A percentile compares a stretch with the other conserved stretches of the same genome.
Evolutionary conservation across 1,140 invertebrate species (phyloP).

Genomic region (Platyura marginata): DNA sequence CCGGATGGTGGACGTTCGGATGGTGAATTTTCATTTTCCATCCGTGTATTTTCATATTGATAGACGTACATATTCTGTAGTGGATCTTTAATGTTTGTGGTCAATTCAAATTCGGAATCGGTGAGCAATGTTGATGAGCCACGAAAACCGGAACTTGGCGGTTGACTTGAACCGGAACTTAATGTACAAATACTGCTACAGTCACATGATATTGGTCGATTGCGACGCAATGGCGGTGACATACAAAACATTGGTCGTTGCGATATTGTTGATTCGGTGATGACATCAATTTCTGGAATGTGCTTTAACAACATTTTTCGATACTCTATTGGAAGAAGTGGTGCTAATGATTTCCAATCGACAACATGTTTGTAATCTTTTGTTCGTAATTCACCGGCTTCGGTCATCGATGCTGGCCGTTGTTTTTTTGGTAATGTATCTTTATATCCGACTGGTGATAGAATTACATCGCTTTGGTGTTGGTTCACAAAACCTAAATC

Average conservation of each 20-base stretch:
- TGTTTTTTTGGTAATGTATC: conserved; percentile 19
- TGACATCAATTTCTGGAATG: conserved; percentile 43
- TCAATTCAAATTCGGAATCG: conserved; percentile 46
- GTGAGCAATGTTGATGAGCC: conserved; percentile 67
- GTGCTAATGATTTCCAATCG: conserved; percentile 81
- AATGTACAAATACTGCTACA: conserved; percentile 32
- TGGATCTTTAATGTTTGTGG: conserved; percentile 21
- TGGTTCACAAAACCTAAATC: conserved; percentile 67
- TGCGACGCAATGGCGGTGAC: conserved; percentile 33
- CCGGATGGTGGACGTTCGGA: conserved; percentile 26
- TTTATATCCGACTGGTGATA: conserved; percentile 26
- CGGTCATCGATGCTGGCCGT: conserved; percentile 66
- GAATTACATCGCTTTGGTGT: conserved; percentile 38
- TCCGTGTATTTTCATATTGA: conserved; percentile 49
- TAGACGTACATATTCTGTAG: conserved; percentile 46
- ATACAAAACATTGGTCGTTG: conserved; percentile 46
- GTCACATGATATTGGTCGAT: conserved; percentile 37
- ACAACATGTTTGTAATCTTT: conserved; percentile 64
- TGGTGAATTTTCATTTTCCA: conserved; percentile 12
- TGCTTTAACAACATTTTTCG: conserved; percentile 46
- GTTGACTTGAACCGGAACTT: conserved; percentile 53
- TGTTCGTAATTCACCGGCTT: conserved; percentile 59
- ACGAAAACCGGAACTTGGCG: conserved; percentile 64
- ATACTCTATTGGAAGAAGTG: conserved; percentile 67
- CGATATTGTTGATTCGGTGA: conserved; percentile 25